Conservation (phyloP, 2,888 invertebrate species). For the Pandemis cinnamomeana region DNA sequence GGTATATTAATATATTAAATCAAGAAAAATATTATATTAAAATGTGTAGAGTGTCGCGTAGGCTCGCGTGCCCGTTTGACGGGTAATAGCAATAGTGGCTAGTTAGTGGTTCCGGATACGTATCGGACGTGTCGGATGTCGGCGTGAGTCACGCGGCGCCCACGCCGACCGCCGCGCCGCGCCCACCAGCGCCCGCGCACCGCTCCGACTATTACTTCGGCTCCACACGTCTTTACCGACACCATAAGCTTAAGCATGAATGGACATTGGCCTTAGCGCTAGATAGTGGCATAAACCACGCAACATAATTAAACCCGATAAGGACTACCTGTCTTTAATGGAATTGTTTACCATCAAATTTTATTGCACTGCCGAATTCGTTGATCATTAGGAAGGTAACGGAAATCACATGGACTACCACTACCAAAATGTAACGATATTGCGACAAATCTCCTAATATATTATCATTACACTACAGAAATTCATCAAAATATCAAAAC, state of each 20-base stretch:
- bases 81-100: constrained; percentile 71
- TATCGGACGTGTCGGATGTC: constrained; percentile 85
- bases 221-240: constrained; percentile 35
- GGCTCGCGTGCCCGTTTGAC: constrained; percentile 69
- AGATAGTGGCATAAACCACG: constrained; percentile 23
- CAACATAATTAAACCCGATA: constrained; percentile 31
- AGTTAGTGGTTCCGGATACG: constrained; percentile 84
- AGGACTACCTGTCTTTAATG: constrained; percentile 25
- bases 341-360: constrained; percentile 29
- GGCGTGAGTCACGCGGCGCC: constrained; percentile 82
- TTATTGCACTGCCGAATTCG: constrained; percentile 17
- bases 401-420: not conserved
- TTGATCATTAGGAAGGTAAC: not conserved
- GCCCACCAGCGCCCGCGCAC: constrained; percentile 53
- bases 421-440: not conserved
- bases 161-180: constrained; percentile 60
- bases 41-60: constrained; percentile 68
- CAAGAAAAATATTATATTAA: constrained; percentile 60
- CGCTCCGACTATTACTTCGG: constrained; percentile 44
- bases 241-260: constrained; percentile 37
- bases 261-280: constrained; percentile 18
- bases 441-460: not conserved
- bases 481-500: constrained; percentile 2
- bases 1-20: too few relatives aligned
- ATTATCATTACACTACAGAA: not conserved